phyloP scores from a whole-genome alignment of 2,113 vertebrate genomes.

The Cichladusa arquata region DNA sequence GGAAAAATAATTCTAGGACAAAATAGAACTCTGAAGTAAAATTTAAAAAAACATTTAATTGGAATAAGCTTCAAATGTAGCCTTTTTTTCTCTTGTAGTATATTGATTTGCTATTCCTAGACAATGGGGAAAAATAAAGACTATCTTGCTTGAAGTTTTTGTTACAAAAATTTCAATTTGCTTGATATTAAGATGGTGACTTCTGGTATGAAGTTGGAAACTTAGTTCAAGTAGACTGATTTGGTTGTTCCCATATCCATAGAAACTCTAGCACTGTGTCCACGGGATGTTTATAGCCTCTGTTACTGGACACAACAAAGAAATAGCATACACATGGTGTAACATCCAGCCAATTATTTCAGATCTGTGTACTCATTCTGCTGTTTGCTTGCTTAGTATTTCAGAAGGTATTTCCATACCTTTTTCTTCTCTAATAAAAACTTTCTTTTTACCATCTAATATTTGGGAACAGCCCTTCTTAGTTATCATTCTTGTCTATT shows the following conservation, averaged over 20 bases:
- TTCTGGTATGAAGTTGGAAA: neutral
- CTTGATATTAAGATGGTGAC: neutral
- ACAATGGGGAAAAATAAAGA: neutral
- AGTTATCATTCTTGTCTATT: neutral
- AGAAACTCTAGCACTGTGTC: neutral
- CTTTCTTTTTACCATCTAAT: neutral
- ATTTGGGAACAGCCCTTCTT: neutral
- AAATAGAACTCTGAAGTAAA: neutral
- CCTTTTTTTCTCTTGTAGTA: rapidly evolving
- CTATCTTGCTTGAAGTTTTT: neutral
- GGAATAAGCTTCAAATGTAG: neutral
- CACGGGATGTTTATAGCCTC: neutral
- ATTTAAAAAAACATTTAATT: neutral
- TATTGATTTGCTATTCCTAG: neutral
- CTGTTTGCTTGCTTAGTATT: neutral
- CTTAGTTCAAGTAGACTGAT: neutral
- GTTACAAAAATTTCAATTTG: neutral
- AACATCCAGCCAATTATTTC: neutral
- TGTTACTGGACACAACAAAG: neutral
- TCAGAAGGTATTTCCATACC: neutral
- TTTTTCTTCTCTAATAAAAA: neutral
- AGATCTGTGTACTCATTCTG: neutral
- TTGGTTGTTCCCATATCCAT: neutral
- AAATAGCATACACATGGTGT: neutral
- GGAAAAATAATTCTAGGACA: neutral